Evolutionary conservation across 2,113 vertebrate species (phyloP).

Genomic region (Gallinago undulata): DNA sequence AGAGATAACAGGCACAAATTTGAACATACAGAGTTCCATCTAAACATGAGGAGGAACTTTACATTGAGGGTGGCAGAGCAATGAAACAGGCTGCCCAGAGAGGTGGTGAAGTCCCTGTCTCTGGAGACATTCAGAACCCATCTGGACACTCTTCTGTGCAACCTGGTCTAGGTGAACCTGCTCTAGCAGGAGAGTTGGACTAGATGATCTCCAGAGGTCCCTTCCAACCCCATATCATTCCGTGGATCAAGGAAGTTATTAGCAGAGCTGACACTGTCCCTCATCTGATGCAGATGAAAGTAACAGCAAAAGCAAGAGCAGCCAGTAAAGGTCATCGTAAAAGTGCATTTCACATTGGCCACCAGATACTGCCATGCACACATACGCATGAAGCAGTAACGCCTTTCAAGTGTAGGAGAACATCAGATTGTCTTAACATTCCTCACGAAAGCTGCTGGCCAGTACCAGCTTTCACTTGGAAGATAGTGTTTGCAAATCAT

Average conservation of each 20-base stretch:
- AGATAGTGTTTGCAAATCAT: neutral
- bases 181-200: too few relatives aligned
- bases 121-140: too few relatives aligned
- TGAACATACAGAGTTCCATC: too few relatives aligned
- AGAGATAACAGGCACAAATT: too few relatives aligned
- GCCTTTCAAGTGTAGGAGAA: neutral
- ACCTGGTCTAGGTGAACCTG: too few relatives aligned
- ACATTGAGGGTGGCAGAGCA: too few relatives aligned
- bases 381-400: neutral
- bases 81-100: too few relatives aligned
- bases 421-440: neutral
- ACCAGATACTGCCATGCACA: neutral
- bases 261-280: accelerated
- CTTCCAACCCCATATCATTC: too few relatives aligned
- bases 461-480: neutral
- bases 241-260: neutral
- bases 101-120: too few relatives aligned
- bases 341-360: neutral
- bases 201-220: too few relatives aligned
- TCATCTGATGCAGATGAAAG: neutral
- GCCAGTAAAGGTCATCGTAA: neutral
- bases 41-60: too few relatives aligned
- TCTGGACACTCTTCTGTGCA: too few relatives aligned
- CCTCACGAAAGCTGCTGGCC: neutral
- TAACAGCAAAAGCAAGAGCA: neutral